These are phyloP conservation scores for Pyrrhia umbra DNA, from an alignment of 2,888 invertebrate species.

Conservation along the genomic window DNA sequence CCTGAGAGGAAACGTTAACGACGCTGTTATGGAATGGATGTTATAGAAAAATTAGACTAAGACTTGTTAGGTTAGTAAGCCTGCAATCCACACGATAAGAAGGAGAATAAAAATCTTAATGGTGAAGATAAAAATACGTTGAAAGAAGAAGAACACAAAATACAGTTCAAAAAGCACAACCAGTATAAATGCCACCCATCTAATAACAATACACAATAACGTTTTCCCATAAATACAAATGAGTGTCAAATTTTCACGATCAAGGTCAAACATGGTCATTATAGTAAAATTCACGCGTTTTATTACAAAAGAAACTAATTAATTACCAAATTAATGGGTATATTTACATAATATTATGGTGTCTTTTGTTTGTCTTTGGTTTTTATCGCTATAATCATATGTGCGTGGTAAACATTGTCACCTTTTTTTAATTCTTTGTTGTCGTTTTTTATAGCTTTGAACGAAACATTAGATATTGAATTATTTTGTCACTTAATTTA, in stretches of 20 bases:
- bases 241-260: constrained; percentile 25
- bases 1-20: too few species aligned
- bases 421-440: constrained; percentile 22
- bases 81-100: too few species aligned
- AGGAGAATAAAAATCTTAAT: neutral
- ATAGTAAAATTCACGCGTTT: constrained; percentile 27
- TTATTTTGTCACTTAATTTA: too few species aligned
- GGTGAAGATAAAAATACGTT: neutral
- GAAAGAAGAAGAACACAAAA: neutral
- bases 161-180: neutral
- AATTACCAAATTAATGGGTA: constrained; percentile 34
- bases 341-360: constrained; percentile 61
- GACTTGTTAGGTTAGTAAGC: too few species aligned
- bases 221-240: constrained; percentile 4
- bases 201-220: neutral
- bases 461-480: neutral
- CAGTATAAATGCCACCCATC: neutral
- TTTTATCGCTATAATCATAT: constrained; percentile 51
- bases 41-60: too few species aligned
- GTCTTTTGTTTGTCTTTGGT: constrained; percentile 38
- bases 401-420: constrained; percentile 46
- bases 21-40: too few species aligned
- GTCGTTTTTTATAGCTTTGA: constrained; percentile 1
- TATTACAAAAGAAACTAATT: constrained; percentile 40
- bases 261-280: constrained; percentile 37